Evolutionary conservation across 2,888 invertebrate genomes (phyloP).

Genomic region (Drosophila ustulata): DNA sequence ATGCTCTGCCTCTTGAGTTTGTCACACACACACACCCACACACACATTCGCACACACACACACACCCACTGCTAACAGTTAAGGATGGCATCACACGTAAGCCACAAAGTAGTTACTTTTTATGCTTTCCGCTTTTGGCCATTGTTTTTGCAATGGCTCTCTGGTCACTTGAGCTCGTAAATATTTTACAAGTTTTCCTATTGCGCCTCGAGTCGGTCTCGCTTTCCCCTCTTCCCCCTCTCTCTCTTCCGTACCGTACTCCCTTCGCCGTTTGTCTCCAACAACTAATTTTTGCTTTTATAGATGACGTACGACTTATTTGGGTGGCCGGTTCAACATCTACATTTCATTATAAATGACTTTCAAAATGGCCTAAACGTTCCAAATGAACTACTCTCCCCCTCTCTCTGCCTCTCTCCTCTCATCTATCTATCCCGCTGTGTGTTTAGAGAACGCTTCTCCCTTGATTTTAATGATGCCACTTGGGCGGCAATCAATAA

Average conservation of each 20-base stretch:
- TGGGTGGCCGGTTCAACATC: constrained; percentile 60
- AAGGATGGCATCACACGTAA: constrained; percentile 61
- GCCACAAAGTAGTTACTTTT: constrained; percentile 81
- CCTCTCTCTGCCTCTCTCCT: background rate
- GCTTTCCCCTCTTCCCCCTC: background rate
- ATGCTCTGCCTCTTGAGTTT: constrained; percentile 52
- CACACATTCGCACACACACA: too few relatives aligned
- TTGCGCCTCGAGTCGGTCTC: constrained; percentile 16
- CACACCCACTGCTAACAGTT: constrained; percentile 24
- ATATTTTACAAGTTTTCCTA: constrained; percentile 75
- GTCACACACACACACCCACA: constrained; percentile 22
- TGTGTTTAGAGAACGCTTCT: background rate
- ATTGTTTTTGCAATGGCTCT: constrained; percentile 59
- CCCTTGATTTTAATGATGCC: constrained; percentile 57
- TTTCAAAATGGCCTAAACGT: constrained; percentile 72
- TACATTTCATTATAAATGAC: constrained; percentile 80
- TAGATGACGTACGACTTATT: constrained; percentile 76
- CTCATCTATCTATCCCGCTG: background rate
- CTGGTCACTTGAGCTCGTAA: constrained; percentile 75
- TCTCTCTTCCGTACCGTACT: background rate
- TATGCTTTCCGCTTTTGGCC: constrained; percentile 67
- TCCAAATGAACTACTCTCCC: constrained; percentile 57
- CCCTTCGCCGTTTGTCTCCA: constrained; percentile 25
- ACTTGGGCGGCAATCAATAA: constrained; percentile 69
- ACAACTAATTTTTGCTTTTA: constrained; percentile 70